Evolutionary conservation across 2,888 invertebrate genomes (phyloP).

Genomic region (Agelastica alni): DNA sequence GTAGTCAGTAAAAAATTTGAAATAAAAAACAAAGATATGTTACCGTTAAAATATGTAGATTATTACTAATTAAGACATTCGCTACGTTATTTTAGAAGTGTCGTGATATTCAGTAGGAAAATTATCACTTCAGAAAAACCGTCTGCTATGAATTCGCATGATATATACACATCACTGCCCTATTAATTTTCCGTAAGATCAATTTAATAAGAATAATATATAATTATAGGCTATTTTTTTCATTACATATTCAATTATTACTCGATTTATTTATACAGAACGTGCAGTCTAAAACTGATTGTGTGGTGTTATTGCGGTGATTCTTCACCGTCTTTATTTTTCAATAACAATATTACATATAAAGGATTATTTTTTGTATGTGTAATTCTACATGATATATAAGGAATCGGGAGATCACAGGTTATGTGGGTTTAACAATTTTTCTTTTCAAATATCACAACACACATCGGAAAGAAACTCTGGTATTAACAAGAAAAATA

Average conservation of each 20-base stretch:
- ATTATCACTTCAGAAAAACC: too few species aligned
- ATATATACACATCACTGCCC: slow-evolving; percentile 7
- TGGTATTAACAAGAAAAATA: slow-evolving; percentile 24
- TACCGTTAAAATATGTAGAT: too few species aligned
- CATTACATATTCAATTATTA: slow-evolving; percentile 54
- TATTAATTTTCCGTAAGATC: slow-evolving; percentile 6
- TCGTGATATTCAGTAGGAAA: too few species aligned
- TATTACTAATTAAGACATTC: too few species aligned
- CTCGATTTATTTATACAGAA: slow-evolving; percentile 56
- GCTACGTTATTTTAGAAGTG: too few species aligned
- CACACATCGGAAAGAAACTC: slow-evolving; percentile 34
- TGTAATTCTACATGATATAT: slow-evolving; percentile 54
- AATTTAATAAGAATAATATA: slow-evolving; percentile 30
- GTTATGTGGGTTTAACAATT: slow-evolving; percentile 52
- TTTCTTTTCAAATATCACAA: slow-evolving; percentile 25
- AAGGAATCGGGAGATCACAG: slow-evolving; percentile 58
- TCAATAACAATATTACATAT: slow-evolving; percentile 52
- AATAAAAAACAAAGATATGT: slow-evolving; percentile 3
- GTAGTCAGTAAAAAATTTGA: too few species aligned
- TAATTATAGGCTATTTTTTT: slow-evolving; percentile 49
- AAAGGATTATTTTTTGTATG: slow-evolving; percentile 51
- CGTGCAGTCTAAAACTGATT: slow-evolving; percentile 61
- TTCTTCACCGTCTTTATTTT: slow-evolving; percentile 34
- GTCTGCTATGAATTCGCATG: slow-evolving; percentile 13
- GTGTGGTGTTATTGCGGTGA: slow-evolving; percentile 53